Base-by-base conservation (phyloP, 2,888 invertebrate genomes). In the Tenthredo livida region DNA sequence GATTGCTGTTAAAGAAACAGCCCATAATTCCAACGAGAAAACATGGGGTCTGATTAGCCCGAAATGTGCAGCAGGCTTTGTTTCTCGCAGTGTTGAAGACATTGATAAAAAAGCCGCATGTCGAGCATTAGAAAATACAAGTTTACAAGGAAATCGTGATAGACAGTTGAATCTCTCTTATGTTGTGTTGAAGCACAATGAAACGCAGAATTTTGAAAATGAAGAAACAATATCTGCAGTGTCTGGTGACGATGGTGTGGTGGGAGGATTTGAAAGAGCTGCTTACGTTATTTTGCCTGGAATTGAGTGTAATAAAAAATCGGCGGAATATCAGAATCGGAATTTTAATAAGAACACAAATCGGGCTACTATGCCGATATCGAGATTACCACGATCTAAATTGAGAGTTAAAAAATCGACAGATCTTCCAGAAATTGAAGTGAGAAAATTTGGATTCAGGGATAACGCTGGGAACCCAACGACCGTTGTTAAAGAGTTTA, bases 391-490 rank as follows among this genome's bases (percentile, higher is more conserved):
- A n/a, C 15, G 83, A 29, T 80, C 80, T 33, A 80, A 80, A 80
- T 40, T 50, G 40, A 80, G 40, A n/a, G 61, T 80, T 37, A 61
- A 80, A 37, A 80, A 80, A 61, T 83, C 83, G 7, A 21, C 83
- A n/a, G 83, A 83, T 47, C 67, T 67, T 47, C 70, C 83, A 0
- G 80, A 80, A 40, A 61, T 61, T 6, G 29, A 80, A 61, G 47
- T 40, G 29, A 33, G 86, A 21, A 87, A 86, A 47, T 77, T 82
- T 33, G 87, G 88, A 58, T 86, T 88, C 72, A 86, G 86, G n/a
- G 83, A 67, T 21, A 65, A 61, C 10, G 33, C 83, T n/a, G 83
- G 83, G 33, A 70, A 47, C 50, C 40, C 80, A 21, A 33, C 78
- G 1, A 65, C 43, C 17, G 29, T n/a, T 33, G 83, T 83, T n/a